These are phyloP conservation scores for Lordiphosa stackelbergi DNA, from an alignment of 1,140 invertebrate genomes.

Conservation along the genomic window DNA sequence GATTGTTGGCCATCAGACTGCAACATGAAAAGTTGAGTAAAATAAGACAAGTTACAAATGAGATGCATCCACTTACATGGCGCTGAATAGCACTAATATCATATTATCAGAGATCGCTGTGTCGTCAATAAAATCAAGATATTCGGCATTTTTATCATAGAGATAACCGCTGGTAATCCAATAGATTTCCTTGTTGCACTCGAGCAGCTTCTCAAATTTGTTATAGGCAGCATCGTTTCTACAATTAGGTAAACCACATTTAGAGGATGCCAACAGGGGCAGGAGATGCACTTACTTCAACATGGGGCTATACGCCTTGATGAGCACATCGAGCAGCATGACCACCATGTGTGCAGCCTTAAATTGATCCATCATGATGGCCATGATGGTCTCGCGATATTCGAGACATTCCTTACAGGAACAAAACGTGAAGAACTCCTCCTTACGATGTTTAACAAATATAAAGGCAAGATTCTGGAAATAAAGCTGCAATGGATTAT, in stretches of 20 bases:
- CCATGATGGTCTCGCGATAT: slow-evolving; percentile 75
- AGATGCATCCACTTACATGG: slow-evolving; percentile 56
- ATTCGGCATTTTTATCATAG: slow-evolving; percentile 74
- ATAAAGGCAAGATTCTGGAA: slow-evolving; percentile 75
- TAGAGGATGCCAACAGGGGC: neutral
- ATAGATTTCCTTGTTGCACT: slow-evolving; percentile 73
- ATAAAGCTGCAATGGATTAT: slow-evolving; percentile 67
- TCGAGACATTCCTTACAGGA: slow-evolving; percentile 75
- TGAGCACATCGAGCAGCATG: slow-evolving; percentile 69
- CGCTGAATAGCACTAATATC: slow-evolving; percentile 76
- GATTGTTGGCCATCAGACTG: slow-evolving; percentile 74
- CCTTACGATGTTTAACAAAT: slow-evolving; percentile 68
- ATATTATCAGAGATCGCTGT: slow-evolving; percentile 75
- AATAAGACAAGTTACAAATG: neutral
- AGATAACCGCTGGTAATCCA: slow-evolving; percentile 74
- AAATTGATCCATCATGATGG: slow-evolving; percentile 75
- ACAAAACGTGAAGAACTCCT: slow-evolving; percentile 75
- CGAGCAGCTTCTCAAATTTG: slow-evolving; percentile 73
- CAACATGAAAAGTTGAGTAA: slow-evolving; percentile 1
- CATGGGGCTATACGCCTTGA: slow-evolving; percentile 73
- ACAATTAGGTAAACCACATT: slow-evolving; percentile 3
- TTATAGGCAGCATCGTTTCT: slow-evolving; percentile 75
- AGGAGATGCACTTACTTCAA: slow-evolving; percentile 53
- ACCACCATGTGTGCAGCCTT: slow-evolving; percentile 75
- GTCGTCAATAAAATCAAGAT: slow-evolving; percentile 76